Evolutionary conservation across 2,113 vertebrate genomes (phyloP).

Genomic region (Apaloderma vittatum): DNA sequence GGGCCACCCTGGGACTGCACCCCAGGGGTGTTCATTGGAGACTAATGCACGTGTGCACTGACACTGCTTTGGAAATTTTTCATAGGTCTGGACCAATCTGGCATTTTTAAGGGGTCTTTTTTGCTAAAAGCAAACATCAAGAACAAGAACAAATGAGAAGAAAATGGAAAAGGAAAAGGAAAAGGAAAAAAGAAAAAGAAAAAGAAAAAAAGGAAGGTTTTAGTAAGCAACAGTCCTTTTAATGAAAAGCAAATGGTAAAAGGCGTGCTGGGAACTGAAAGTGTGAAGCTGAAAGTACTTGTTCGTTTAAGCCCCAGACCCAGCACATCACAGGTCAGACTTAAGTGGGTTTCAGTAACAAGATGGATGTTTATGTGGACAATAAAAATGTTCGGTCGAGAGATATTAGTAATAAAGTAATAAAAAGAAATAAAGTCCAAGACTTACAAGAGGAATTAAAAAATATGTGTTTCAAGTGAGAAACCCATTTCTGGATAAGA

Average conservation of each 20-base stretch:
- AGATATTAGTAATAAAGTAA: background rate
- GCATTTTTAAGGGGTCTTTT: background rate
- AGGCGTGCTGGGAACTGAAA: background rate
- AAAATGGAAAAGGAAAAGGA: no score
- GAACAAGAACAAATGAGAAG: no score
- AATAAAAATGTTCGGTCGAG: background rate
- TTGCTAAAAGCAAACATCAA: background rate
- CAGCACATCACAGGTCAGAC: background rate
- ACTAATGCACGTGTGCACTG: accelerated
- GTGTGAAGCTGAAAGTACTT: background rate
- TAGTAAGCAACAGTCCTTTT: background rate
- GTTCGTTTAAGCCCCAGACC: background rate
- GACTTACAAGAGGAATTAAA: background rate
- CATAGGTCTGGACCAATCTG: background rate
- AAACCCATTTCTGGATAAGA: background rate
- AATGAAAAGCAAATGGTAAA: background rate
- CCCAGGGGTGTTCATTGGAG: accelerated
- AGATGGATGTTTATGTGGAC: background rate
- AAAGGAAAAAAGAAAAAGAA: no score
- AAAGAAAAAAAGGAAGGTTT: background rate
- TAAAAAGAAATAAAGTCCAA: background rate
- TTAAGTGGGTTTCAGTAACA: background rate
- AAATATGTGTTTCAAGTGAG: background rate
- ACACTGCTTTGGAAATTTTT: accelerated
- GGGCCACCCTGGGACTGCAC: accelerated